Evolutionary conservation across 2,113 vertebrate species (phyloP), one percentile per base, ranked within the genome.

Genomic region (Nycticebus coucang): DNA sequence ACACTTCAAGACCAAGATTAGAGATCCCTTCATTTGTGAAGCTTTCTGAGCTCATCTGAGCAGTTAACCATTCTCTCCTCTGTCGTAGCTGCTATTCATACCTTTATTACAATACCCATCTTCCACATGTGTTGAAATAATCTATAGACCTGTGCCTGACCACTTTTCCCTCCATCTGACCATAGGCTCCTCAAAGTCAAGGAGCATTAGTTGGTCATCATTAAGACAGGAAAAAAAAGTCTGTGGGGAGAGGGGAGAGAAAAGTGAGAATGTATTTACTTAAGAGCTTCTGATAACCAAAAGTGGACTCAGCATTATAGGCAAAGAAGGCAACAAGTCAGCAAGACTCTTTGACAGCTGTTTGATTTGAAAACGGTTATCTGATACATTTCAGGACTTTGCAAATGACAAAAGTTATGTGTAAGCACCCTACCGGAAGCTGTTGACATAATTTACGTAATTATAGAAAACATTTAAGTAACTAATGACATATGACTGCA

Each of bases 381-480:
- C 86, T 37, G 57, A 81, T 93, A 55, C 33, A 86, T 95, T 95
- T 94, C 74, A 86, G 62, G 93, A 95, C n/a, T n/a, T 92, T 19
- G 50, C 89, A 92, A 88, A 85, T 93, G 90, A 91, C 72, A 92
- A 97, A 91, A 83, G 33, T 90, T 71, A 95, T 91, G 15, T 64
- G 26, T 82, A 90, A 96, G 94, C 92, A 83, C 88, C 68, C 69
- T 53, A 82, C 85, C 57, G 91, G 91, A 89, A 90, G 83, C 60
- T 96, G 50, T 97, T 92, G 93, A 88, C 62, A 85, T 95, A 81
- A 95, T 97, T 93, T 96, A 84, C 81, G 95, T 96, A 94, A 96
- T 97, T 96, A 96, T 55, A 96, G 94, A 79, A 97, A 95, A 97
- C 88, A 95, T 86, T 89, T 95, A 95, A 94, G 78, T 94, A 96